Conservation (phyloP, 2,888 invertebrate species). For the Archaeoteleia sp. region DNA sequence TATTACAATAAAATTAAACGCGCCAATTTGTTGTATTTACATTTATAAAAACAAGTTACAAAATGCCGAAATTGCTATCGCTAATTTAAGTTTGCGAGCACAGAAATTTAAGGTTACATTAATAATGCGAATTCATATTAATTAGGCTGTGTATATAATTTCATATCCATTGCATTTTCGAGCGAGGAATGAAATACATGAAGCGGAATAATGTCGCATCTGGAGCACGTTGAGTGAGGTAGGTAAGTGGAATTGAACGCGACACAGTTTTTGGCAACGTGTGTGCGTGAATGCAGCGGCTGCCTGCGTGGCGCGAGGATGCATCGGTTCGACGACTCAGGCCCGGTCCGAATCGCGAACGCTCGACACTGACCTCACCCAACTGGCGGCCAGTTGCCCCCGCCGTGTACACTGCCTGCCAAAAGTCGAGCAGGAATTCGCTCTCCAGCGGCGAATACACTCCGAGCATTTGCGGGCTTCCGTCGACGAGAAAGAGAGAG, state of each 20-base stretch:
- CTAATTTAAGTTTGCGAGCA: too few relatives aligned
- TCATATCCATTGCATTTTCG: too few relatives aligned
- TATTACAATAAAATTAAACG: too few relatives aligned
- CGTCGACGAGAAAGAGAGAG: conserved; percentile 45
- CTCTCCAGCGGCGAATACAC: conserved; percentile 58
- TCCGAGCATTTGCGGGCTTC: conserved; percentile 54
- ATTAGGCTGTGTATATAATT: too few relatives aligned
- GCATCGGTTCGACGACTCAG: conserved; percentile 57
- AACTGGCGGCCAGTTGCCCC: conserved; percentile 63
- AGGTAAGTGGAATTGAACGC: conserved; percentile 26
- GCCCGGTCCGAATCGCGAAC: conserved; percentile 73
- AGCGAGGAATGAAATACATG: too few relatives aligned
- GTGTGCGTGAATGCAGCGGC: conserved; percentile 44
- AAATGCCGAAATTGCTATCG: too few relatives aligned
- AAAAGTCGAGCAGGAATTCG: conserved; percentile 71
- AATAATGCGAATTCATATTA: too few relatives aligned
- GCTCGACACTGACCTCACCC: conserved; percentile 74
- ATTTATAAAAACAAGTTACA: too few relatives aligned
- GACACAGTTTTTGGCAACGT: conserved; percentile 47
- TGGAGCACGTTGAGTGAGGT: conserved; percentile 49
- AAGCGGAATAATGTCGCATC: too few relatives aligned
- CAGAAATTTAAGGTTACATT: too few relatives aligned
- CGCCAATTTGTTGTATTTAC: too few relatives aligned
- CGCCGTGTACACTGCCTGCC: conserved; percentile 70
- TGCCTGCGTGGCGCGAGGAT: conserved; percentile 43